These are phyloP conservation scores for Ageneiosus marmoratus DNA, from an alignment of 2,113 vertebrate species.

Conservation along the genomic window DNA sequence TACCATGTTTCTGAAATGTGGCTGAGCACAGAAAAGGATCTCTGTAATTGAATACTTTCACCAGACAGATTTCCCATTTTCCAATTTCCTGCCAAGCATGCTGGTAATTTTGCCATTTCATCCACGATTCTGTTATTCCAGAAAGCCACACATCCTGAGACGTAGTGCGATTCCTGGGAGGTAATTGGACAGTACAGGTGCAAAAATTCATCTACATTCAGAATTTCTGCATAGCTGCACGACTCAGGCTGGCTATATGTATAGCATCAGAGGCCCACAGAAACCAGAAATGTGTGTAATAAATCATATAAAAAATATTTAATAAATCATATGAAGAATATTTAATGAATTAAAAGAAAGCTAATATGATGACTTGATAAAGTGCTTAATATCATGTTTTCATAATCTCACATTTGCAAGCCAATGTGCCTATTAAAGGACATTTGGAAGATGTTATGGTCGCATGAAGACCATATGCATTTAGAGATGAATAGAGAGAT, in stretches of 20 bases:
- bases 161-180: slow-evolving; percentile 51
- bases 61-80: slow-evolving; percentile 61
- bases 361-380: neutral
- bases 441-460: neutral
- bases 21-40: slow-evolving; percentile 49
- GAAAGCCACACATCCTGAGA: slow-evolving; percentile 45
- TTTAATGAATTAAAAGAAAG: neutral
- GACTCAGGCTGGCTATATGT: slow-evolving; percentile 1
- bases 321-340: too few relatives aligned
- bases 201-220: slow-evolving; percentile 52
- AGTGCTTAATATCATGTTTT: slow-evolving; percentile 1
- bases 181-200: slow-evolving; percentile 60
- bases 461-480: neutral
- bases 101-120: slow-evolving; percentile 59
- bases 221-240: slow-evolving; percentile 45
- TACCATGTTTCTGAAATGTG: slow-evolving; percentile 55
- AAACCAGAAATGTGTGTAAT: slow-evolving; percentile 10
- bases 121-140: slow-evolving; percentile 56
- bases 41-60: slow-evolving; percentile 58
- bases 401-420: neutral
- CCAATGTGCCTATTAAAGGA: neutral
- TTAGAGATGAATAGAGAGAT: neutral
- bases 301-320: slow-evolving; percentile 10
- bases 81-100: slow-evolving; percentile 56
- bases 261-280: neutral